A percentile compares a stretch with the other conserved stretches of the same genome.
These are phyloP conservation scores for Xestoiulus laeticollis DNA, from an alignment of 2,888 invertebrate genomes.

Conservation along the genomic window DNA sequence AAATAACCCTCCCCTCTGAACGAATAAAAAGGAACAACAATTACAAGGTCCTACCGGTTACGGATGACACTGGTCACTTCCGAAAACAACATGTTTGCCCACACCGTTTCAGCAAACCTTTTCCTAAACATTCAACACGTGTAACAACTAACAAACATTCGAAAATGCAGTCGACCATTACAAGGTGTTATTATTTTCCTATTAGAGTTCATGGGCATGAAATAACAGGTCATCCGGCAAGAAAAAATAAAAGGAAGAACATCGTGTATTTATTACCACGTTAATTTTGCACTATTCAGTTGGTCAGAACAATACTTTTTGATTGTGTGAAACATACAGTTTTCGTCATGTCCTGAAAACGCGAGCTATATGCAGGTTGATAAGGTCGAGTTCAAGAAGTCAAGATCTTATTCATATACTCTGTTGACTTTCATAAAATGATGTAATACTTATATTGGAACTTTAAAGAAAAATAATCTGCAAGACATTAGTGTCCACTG, in stretches of 20 bases:
- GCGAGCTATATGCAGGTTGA: background rate
- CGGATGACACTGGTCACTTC: constrained; percentile 22
- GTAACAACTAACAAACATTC: background rate
- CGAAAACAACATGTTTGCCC: background rate
- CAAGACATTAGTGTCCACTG: too few species aligned
- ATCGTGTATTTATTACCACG: background rate
- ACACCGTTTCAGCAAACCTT: background rate
- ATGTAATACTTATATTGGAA: too few species aligned
- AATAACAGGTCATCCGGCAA: background rate
- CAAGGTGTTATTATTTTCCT: background rate
- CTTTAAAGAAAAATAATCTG: too few species aligned
- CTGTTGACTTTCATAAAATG: too few species aligned
- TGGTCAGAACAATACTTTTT: constrained; percentile 6
- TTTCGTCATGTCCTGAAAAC: background rate
- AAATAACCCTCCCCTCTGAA: background rate
- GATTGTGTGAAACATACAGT: background rate
- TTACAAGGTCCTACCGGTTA: constrained; percentile 4
- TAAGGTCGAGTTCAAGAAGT: constrained; percentile 30
- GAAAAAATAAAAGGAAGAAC: background rate
- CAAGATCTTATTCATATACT: background rate
- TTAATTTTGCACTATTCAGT: background rate
- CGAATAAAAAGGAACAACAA: background rate
- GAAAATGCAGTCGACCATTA: constrained; percentile 19
- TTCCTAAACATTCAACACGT: background rate
- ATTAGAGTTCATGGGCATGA: background rate